Conservation (phyloP, 2,888 invertebrate species). For the Coleophora flavipennella region DNA sequence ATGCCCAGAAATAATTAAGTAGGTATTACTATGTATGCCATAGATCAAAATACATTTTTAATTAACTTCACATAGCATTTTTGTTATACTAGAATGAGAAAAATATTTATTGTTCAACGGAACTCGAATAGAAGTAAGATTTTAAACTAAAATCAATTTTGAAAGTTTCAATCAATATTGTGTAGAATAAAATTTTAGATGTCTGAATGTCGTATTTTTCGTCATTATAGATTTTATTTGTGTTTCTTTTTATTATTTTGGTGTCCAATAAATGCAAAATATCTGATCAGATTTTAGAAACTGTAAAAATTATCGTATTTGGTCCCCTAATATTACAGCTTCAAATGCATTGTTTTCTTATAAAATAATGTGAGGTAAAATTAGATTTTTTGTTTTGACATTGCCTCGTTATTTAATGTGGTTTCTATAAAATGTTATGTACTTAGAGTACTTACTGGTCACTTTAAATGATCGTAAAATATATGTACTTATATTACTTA, state of each 20-base stretch:
- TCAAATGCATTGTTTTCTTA: background rate
- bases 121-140: constrained; percentile 5
- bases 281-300: too few species aligned
- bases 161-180: constrained; percentile 17
- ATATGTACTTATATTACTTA: too few species aligned
- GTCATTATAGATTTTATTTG: constrained; percentile 18
- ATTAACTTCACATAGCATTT: constrained; percentile 38
- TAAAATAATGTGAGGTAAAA: constrained; percentile 2
- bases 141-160: constrained; percentile 4
- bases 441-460: too few species aligned
- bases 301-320: constrained; percentile 5
- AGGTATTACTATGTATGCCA: too few species aligned
- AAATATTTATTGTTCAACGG: constrained; percentile 4
- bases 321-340: constrained; percentile 28
- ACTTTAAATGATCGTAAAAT: too few species aligned
- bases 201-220: constrained; percentile 49
- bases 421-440: background rate
- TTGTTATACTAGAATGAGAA: constrained; percentile 11
- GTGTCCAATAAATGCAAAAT: constrained; percentile 13
- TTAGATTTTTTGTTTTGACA: too few species aligned
- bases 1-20: too few species aligned
- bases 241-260: constrained; percentile 11
- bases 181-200: constrained; percentile 32
- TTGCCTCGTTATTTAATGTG: too few species aligned
- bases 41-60: too few species aligned